Conservation (phyloP, 2,888 invertebrate genomes). For the Stomorhina lunata region DNA sequence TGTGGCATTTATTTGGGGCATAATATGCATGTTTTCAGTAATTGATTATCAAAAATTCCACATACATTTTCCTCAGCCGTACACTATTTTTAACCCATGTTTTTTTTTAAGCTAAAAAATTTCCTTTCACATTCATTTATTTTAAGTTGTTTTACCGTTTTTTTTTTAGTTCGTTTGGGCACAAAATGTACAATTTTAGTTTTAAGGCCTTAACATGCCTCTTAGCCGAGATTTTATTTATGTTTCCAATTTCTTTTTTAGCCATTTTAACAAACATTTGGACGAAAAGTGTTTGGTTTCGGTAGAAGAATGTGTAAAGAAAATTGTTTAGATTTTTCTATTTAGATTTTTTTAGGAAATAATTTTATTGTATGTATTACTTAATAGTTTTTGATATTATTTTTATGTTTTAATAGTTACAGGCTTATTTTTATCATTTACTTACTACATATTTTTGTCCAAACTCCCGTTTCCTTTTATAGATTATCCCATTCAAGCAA, state of each 20-base stretch:
- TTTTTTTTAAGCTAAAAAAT: constrained; percentile 9
- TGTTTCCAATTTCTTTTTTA: not conserved
- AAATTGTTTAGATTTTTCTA: not conserved
- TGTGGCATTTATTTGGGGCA: constrained; percentile 44
- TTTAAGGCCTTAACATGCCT: not conserved
- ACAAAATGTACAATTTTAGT: not conserved
- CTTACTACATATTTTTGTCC: not conserved
- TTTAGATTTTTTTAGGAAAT: not conserved
- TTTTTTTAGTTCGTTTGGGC: not conserved
- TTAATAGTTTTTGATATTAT: not conserved
- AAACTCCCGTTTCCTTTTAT: not conserved
- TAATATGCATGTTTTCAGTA: constrained; percentile 50
- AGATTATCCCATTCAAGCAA: no score
- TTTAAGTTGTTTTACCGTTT: not conserved
- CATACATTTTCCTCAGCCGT: constrained; percentile 22
- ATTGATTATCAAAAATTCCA: constrained; percentile 57
- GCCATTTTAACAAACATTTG: not conserved
- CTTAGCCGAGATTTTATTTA: constrained; percentile 15
- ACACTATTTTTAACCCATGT: constrained; percentile 5
- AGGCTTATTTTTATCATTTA: not conserved
- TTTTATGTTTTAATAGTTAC: not conserved
- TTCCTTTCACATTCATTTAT: not conserved
- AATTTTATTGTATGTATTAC: not conserved
- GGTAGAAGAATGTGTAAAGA: no score
- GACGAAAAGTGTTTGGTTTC: not conserved